Evolutionary conservation across 2,888 invertebrate species (phyloP), one percentile per base, ranked within the genome.

Genomic region (Monoplex corrugatus): DNA sequence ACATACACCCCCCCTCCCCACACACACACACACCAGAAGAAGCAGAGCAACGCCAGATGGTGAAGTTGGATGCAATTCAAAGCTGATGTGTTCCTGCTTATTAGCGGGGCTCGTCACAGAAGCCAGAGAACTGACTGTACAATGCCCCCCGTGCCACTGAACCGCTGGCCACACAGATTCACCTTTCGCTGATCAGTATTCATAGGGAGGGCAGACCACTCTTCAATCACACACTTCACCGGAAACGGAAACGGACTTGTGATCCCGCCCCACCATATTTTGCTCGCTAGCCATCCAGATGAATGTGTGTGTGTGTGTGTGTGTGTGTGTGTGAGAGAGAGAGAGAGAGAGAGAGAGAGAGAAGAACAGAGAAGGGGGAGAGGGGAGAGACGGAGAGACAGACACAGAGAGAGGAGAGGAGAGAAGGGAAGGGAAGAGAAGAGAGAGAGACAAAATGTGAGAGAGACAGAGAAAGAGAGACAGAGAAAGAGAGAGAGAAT

Each of bases 151-250:
- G 32, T n/a, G 19, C n/a, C n/a, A n/a, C n/a, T n/a, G n/a, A 8
- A 6, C 72, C 72, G 10, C 72, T 72, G 8, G 72, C 6, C 6
- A n/a, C n/a, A 72, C n/a, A 72, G 72, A 72, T 72, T 10, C 32
- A 6, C 6, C 72, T 10, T n/a, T 13, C 72, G 10, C 72, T 72
- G 72, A 72, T 72, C 28, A 72, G 72, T 72, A 72, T 72, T 72
- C 72, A 72, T 72, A 32, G 72, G 72, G 28, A 72, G 28, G 72
- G 72, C 72, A 72, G n/a, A n/a, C 72, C 10, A 72, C 72, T 72
- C 72, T 32, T n/a, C 10, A 72, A 72, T 72, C 72, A 72, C 72
- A n/a, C 72, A 72, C 72, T 6, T 32, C 10, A 72, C 72, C 72
- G 72, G 72, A 72, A n/a, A n/a, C 72, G 28, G n/a, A 10, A n/a